Evolutionary conservation across 2,888 invertebrate genomes (phyloP).

Genomic region (Cabera pusaria): DNA sequence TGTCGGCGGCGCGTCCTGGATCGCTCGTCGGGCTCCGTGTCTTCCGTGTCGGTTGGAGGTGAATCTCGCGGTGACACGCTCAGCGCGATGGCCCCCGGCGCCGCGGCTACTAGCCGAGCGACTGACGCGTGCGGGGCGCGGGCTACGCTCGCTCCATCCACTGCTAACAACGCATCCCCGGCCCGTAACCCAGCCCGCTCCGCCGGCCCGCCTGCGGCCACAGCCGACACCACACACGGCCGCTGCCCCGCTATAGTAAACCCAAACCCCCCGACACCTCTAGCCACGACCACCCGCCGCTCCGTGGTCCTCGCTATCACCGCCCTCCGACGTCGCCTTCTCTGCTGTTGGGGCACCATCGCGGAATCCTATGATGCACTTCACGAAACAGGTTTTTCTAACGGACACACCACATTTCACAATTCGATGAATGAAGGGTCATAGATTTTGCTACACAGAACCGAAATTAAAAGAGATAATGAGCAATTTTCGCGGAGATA

Average conservation of each 20-base stretch:
- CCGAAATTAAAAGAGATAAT: conserved; percentile 1
- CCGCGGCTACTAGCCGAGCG: conserved; percentile 94
- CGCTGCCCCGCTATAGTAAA: conserved; percentile 98
- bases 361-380: conserved; percentile 35
- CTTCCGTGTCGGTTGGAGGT: conserved; percentile 73
- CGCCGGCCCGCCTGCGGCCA: conserved; percentile 93
- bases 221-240: conserved; percentile 97
- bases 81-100: conserved; percentile 91
- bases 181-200: conserved; percentile 95
- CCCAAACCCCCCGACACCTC: conserved; percentile 96
- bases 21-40: conserved; percentile 74
- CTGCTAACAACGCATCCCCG: conserved; percentile 96
- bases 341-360: conserved; percentile 78
- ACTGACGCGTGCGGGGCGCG: conserved; percentile 96
- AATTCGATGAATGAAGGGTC: conserved; percentile 20
- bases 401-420: conserved; percentile 32
- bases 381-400: conserved; percentile 32
- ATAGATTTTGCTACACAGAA: conserved; percentile 6
- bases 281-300: conserved; percentile 91
- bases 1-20: conserved; percentile 66
- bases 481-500: conserved; percentile 46
- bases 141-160: conserved; percentile 96
- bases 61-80: conserved; percentile 88
- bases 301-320: conserved; percentile 82
- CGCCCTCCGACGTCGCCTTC: conserved; percentile 69